Evolutionary conservation across 1,140 invertebrate genomes (phyloP), one percentile per base, ranked within the genome.

Genomic region (Nautilus pompilius): DNA sequence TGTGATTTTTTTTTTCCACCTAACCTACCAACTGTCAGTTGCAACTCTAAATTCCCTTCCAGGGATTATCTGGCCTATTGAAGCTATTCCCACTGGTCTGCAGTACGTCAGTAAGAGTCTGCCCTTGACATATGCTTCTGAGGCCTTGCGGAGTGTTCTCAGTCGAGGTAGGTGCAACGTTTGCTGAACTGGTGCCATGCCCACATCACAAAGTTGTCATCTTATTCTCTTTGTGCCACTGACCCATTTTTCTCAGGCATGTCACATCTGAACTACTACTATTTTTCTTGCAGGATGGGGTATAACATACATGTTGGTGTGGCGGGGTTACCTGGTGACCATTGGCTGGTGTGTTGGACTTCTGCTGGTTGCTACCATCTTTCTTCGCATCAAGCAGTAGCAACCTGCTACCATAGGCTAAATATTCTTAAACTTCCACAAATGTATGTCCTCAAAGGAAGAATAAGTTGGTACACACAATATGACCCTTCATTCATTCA

Each of bases 11-110:
- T 45, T 45, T 10, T 45, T 45, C 20, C 10, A 45, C 20, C 10
- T n/a, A 10, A 45, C 20, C 10, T 10, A 10, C 10, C 20, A 45
- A n/a, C 36, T n/a, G 8, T 13, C 17, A 26, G 29, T 26, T 20
- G 17, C 20, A n/a, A 24, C 29, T 5, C 26, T 54, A 5, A 5
- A 66, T 49, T 67, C 34, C 55, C 73, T 81, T 77, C 24, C 79
- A 92, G 93, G 93, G 67, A 87, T 91, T n/a, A 85, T 96, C 20
- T 96, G 93, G 93, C 93, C 93, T 0, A 67, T 93, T n/a, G 91
- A 96, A 86, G 89, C 94, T 34, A 97, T 98, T 91, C 94, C 94
- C 2, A 86, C 87, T 49, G 86, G 90, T 53, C 83, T 98, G 8
- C 87, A 89, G 65, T 91, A 92, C 74, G 87, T 97, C 32, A 91